Base-by-base conservation (phyloP, 2,888 invertebrate species). In the Lithophane semibrunnea region DNA sequence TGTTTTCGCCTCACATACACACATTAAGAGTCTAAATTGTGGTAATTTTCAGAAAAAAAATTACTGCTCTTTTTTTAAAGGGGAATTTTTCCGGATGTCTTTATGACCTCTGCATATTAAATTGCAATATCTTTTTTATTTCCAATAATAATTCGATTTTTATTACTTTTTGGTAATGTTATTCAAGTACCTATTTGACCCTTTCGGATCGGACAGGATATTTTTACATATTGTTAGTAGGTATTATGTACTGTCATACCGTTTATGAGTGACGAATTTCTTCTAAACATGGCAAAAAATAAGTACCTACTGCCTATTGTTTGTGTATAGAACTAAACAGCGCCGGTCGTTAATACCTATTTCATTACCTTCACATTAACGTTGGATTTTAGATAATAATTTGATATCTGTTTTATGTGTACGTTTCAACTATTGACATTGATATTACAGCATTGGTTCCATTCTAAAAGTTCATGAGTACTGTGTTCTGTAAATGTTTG, bases 301-400 rank as follows among this genome's bases (percentile, higher is more conserved):
- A 18, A 52, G 21, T 52, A 18, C 29, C 29, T 29, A 29, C 52
- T 52, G 18, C 52, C 52, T 21, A 52, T 18, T 18, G 21, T 8
- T 18, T 52, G 52, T 21, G 8, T 52, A 52, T 21, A 52, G 8
- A 52, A 52, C 44, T 37, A 37, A 37, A 4, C 37, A 37, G 37
- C 44, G 44, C 49, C 18, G 18, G 8, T 18, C 18, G 18, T 52
- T n/a, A n/a, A n/a, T n/a, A n/a, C n/a, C 29, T 52, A 18, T 52
- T 52, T 52, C 18, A 52, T 52, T 8, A 52, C 52, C 52, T 52
- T 21, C 52, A 52, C 21, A 21, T 52, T 52, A 18, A 52, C 18
- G 52, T 18, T 54, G 21, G 4, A 3, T 73, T 73, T 73, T 24
- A 54, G 4, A 73, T 72, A 73, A 12, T 29, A 16, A 21, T 29